Percentiles rank a stretch among this genome's conserved stretches.
Conservation (phyloP, 2,888 invertebrate genomes). For the Heliothis peltigera region DNA sequence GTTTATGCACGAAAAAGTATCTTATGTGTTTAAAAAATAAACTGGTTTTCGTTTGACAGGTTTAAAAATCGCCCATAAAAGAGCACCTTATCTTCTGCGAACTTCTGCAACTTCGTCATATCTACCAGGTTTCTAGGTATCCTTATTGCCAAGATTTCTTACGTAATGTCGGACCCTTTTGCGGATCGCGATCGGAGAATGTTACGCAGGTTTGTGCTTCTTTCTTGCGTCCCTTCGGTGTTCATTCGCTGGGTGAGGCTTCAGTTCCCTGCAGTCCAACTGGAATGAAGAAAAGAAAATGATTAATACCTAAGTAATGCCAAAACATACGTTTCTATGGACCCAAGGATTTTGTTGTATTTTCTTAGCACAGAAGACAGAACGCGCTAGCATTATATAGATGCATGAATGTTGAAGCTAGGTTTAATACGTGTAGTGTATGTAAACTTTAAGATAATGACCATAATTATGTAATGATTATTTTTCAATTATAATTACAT, state of each 20-base stretch:
- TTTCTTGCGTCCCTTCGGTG: slow-evolving; percentile 90
- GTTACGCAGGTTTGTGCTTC: slow-evolving; percentile 93
- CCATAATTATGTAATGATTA: no score
- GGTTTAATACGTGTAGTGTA: no score
- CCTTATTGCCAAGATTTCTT: slow-evolving; percentile 63
- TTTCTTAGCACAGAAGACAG: no score
- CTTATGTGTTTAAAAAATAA: neutral
- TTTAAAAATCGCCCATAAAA: neutral
- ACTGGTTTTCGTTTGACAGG: neutral
- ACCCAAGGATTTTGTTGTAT: no score
- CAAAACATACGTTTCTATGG: no score
- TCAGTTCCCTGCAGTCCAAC: slow-evolving; percentile 93
- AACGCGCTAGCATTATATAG: no score
- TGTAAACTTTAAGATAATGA: no score
- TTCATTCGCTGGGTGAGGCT: slow-evolving; percentile 90
- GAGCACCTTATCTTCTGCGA: slow-evolving; percentile 23
- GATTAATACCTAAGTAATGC: no score
- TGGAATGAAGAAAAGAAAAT: no score
- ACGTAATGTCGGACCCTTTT: slow-evolving; percentile 71
- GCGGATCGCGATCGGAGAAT: slow-evolving; percentile 67
- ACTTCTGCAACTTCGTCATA: slow-evolving; percentile 2
- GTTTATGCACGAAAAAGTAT: neutral
- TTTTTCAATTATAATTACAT: no score
- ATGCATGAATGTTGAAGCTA: no score
- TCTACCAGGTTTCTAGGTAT: slow-evolving; percentile 34